phyloP scores from a whole-genome alignment of 2,797 vertebrate genomes.

The Halcyon leucocephala region DNA sequence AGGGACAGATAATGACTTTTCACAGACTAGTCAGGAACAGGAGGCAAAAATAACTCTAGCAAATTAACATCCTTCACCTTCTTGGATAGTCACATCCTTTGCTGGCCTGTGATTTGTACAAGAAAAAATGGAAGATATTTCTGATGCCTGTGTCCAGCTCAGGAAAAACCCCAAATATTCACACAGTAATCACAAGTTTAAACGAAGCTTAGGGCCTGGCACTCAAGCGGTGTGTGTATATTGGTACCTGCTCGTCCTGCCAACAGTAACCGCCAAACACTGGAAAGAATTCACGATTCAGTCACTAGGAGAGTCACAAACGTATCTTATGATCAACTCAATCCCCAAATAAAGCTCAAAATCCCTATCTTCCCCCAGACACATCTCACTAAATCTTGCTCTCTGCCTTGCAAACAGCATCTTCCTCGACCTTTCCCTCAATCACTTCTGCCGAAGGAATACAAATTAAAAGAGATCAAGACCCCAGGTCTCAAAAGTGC shows the following conservation, averaged over 20 bases:
- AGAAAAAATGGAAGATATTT: background rate
- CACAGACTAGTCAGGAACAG: background rate
- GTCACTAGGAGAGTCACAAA: background rate
- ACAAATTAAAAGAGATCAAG: background rate
- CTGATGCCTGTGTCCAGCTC: background rate
- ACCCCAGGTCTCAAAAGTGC: background rate
- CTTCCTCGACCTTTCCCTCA: background rate
- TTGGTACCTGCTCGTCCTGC: background rate
- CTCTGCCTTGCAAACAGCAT: background rate
- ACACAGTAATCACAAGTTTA: too few relatives aligned
- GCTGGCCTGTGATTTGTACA: background rate
- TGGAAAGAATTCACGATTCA: background rate
- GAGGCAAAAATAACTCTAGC: background rate
- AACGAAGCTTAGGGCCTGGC: background rate
- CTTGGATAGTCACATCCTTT: background rate
- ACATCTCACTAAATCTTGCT: background rate
- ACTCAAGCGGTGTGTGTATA: accelerated
- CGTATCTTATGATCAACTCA: background rate
- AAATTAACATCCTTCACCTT: background rate
- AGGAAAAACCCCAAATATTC: background rate
- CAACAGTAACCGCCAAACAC: background rate
- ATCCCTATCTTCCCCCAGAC: background rate
- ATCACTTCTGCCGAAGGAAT: background rate
- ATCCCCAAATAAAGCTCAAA: background rate
- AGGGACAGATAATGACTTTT: background rate